Conservation (phyloP, 1,140 invertebrate species). For the Araneus ventricosus region DNA sequence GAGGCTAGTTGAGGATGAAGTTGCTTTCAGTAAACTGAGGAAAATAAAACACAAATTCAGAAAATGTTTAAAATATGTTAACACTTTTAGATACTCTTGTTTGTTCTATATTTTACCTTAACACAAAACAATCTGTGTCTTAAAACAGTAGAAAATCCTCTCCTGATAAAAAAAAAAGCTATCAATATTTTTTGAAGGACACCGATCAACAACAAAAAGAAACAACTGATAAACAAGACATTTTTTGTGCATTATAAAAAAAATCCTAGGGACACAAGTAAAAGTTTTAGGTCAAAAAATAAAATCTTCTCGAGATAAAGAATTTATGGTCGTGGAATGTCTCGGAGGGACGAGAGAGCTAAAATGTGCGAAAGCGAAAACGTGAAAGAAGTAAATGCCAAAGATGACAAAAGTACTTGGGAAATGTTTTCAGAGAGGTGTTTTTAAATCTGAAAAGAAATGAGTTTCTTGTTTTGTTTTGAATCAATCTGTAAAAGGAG, state of each 20-base stretch:
- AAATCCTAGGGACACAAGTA: neutral
- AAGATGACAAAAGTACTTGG: constrained; percentile 1
- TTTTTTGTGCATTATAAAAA: neutral
- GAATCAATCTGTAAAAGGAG: neutral
- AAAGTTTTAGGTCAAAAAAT: neutral
- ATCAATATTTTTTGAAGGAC: neutral
- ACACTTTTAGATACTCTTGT: too few species aligned
- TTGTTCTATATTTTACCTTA: too few species aligned
- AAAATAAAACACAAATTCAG: too few species aligned
- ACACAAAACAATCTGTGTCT: too few species aligned
- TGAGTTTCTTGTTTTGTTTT: neutral
- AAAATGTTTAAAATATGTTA: too few species aligned
- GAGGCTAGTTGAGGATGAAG: too few species aligned
- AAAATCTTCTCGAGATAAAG: neutral
- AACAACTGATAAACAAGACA: neutral
- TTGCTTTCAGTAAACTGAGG: too few species aligned
- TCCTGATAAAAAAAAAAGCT: neutral
- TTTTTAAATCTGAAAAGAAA: neutral
- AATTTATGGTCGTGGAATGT: neutral
- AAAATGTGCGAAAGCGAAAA: neutral
- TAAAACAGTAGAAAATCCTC: too few species aligned
- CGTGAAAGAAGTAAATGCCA: neutral
- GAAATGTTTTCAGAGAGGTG: neutral
- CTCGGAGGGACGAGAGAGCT: neutral
- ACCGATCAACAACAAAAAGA: neutral